These are phyloP conservation scores for Saccopteryx leptura DNA, from an alignment of 2,113 vertebrate genomes.

Conservation along the genomic window DNA sequence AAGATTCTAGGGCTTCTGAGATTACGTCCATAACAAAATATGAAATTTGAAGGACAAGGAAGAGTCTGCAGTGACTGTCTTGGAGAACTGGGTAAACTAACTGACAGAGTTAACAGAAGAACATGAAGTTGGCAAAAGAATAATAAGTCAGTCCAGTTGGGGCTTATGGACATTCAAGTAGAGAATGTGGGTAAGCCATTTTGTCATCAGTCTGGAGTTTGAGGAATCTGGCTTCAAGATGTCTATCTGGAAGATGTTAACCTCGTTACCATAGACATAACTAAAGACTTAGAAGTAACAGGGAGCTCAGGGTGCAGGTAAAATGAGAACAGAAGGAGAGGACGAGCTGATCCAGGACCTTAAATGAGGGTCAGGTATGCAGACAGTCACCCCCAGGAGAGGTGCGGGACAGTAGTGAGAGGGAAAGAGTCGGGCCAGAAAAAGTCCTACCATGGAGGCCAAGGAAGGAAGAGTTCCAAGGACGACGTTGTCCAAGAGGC, in stretches of 20 bases:
- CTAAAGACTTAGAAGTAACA: background rate
- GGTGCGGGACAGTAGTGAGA: too few relatives aligned
- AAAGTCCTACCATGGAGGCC: rapidly evolving
- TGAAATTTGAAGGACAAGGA: too few relatives aligned
- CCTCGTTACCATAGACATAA: background rate
- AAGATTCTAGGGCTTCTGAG: background rate
- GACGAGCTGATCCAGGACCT: background rate
- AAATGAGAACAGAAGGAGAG: background rate
- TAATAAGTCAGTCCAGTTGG: rapidly evolving
- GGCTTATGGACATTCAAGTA: background rate
- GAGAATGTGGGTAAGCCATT: background rate
- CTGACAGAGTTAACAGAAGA: background rate
- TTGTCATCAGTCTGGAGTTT: background rate
- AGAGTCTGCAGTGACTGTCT: too few relatives aligned
- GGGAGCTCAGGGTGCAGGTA: background rate
- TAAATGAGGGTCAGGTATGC: background rate
- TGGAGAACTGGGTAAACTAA: too few relatives aligned
- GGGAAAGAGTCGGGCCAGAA: background rate
- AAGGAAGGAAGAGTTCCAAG: background rate
- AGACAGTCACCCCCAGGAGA: background rate
- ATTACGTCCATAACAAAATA: rapidly evolving
- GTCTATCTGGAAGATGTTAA: background rate
- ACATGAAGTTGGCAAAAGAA: rapidly evolving
- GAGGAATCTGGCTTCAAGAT: background rate
- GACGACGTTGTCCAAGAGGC: background rate